Percentiles rank a stretch among this genome's conserved stretches.
These are phyloP conservation scores for Melanchra persicariae DNA, from an alignment of 2,888 invertebrate genomes.

Conservation along the genomic window DNA sequence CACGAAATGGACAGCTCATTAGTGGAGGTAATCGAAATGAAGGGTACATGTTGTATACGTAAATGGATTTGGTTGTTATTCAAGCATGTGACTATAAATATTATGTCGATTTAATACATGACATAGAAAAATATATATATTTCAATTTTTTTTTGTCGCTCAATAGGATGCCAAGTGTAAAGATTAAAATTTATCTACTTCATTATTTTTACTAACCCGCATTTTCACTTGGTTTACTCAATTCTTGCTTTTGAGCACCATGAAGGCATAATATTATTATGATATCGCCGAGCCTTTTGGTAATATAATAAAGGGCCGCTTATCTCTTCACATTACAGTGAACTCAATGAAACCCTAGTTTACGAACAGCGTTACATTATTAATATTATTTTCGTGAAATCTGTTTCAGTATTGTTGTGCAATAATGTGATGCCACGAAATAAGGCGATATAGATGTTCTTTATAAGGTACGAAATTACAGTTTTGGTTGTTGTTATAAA, in stretches of 20 bases:
- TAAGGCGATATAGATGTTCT: background rate
- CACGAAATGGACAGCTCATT: slow-evolving; percentile 48
- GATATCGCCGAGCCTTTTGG: slow-evolving; percentile 27
- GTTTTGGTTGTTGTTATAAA: background rate
- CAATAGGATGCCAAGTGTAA: background rate
- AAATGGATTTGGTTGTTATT: background rate
- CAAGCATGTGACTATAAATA: background rate
- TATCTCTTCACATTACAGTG: slow-evolving; percentile 55
- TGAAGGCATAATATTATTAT: slow-evolving; percentile 31
- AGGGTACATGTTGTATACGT: slow-evolving; percentile 3
- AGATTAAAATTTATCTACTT: background rate
- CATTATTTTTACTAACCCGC: slow-evolving; percentile 3
- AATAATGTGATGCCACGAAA: background rate
- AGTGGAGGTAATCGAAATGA: slow-evolving; percentile 32
- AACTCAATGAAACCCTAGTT: slow-evolving; percentile 36
- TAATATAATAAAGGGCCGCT: slow-evolving; percentile 43
- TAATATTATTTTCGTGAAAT: slow-evolving; percentile 38
- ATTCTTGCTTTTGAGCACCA: slow-evolving; percentile 6
- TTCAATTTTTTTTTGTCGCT: background rate
- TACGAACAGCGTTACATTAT: slow-evolving; percentile 29
- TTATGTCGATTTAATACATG: background rate
- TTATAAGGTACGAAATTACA: background rate
- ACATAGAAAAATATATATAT: background rate
- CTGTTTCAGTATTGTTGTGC: slow-evolving; percentile 9
- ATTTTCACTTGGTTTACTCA: slow-evolving; percentile 3